Base-by-base conservation (phyloP, 2,797 vertebrate genomes). In the Hippocampus kuda region DNA sequence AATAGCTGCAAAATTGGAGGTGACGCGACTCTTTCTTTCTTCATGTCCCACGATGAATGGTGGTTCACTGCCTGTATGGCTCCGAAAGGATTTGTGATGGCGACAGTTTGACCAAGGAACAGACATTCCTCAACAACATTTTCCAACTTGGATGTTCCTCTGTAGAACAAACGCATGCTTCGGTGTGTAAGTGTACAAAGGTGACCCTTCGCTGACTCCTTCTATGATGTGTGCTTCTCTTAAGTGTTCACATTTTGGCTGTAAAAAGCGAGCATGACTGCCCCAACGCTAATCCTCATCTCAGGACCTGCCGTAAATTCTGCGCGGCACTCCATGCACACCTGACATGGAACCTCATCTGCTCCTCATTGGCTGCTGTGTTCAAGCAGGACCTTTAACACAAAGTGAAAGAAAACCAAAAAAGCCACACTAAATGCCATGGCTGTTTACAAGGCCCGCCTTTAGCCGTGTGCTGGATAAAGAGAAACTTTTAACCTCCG, bases 291-390 rank as follows among this genome's bases (percentile, higher is more conserved):
- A 75, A 71, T 72, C 76, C 75, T 70, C 24, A 75, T 72, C 69
- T 70, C 73, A 56, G 72, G 69, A 72, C 66, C 77, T 82, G 79
- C 75, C 72, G 66, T 77, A 84, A 68, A 86, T 85, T 74, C 77
- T 81, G 46, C 57, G 65, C 74, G 79, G 73, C 74, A 68, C 16
- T 68, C 70, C 77, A 78, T 74, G 81, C 77, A 57, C 73, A 72
- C 75, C 73, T 77, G 78, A 83, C 76, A 71, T 72, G 70, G 74
- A 80, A 79, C 68, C 78, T 86, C 86, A 85, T 85, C 84, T 88
- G 86, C 85, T 86, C 75, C 78, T 86, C 81, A 75, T 85, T 85
- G 83, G 74, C 70, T 51, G 42, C 70, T 26, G 63, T 67, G 78
- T 77, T 83, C 79, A 75, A 77, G 67, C 73, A 69, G 75, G 60